Conservation (phyloP, 2,888 invertebrate species). For the Chloroclysta siterata region DNA sequence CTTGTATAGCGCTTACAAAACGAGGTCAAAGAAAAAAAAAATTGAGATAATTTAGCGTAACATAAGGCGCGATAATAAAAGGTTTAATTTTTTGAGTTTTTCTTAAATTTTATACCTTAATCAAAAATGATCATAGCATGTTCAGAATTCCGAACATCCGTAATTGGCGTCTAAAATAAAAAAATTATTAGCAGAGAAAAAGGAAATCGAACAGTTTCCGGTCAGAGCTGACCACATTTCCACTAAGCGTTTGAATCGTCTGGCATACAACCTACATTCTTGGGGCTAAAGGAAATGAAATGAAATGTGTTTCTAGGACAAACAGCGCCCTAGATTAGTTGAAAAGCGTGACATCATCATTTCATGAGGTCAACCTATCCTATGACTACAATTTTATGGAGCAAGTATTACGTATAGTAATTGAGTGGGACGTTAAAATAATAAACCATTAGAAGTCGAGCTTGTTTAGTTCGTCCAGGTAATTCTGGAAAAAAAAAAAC, state of each 20-base stretch:
- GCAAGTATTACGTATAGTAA: no score
- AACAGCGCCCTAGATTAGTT: not conserved
- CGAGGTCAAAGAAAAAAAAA: no score
- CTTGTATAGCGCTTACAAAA: no score
- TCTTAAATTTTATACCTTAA: no score
- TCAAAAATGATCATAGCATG: no score
- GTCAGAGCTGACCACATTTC: not conserved
- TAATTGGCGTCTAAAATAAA: not conserved
- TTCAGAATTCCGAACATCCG: not conserved
- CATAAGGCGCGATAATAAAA: no score
- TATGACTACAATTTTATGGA: not conserved
- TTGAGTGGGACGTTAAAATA: no score
- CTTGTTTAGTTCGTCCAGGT: no score
- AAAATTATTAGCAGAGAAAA: not conserved
- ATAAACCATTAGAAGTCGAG: no score
- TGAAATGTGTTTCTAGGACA: not conserved
- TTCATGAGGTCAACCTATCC: not conserved
- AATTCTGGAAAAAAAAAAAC: no score
- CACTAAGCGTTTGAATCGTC: not conserved
- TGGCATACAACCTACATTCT: not conserved
- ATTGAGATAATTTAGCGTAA: no score
- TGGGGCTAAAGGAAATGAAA: not conserved
- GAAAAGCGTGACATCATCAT: not conserved
- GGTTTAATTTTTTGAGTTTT: no score
- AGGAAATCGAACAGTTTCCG: conserved; percentile 3